Evolutionary conservation across 2,113 vertebrate species (phyloP).

Genomic region (Mormyrus iriodes): DNA sequence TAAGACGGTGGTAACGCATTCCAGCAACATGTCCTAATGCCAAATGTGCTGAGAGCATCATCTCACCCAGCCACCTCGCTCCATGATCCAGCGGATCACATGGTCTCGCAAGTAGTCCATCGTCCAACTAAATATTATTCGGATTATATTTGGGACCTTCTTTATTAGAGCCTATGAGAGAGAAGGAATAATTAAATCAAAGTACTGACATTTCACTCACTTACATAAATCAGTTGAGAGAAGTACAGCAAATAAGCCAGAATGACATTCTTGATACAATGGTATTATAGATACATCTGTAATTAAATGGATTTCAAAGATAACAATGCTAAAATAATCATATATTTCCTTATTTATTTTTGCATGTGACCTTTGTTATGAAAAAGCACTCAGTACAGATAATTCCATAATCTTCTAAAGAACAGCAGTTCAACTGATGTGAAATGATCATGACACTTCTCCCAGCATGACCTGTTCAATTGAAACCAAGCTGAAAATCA

Average conservation of each 20-base stretch:
- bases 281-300: background rate
- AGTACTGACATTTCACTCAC: background rate
- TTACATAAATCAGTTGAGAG: background rate
- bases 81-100: conserved; percentile 79
- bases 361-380: background rate
- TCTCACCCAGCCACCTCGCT: conserved; percentile 88
- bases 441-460: background rate
- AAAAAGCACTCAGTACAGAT: background rate
- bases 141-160: conserved; percentile 73
- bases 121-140: conserved; percentile 78
- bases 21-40: background rate
- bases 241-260: background rate
- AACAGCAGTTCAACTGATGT: background rate
- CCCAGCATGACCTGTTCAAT: background rate
- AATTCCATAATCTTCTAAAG: background rate
- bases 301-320: background rate
- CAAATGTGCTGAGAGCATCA: background rate
- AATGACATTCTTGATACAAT: background rate
- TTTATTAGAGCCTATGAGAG: conserved; percentile 66
- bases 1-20: background rate
- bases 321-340: background rate
- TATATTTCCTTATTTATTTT: background rate
- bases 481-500: background rate
- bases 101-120: conserved; percentile 75
- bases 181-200: background rate